Conservation (phyloP, 1,140 invertebrate genomes). For the Liolophura sinensis region DNA sequence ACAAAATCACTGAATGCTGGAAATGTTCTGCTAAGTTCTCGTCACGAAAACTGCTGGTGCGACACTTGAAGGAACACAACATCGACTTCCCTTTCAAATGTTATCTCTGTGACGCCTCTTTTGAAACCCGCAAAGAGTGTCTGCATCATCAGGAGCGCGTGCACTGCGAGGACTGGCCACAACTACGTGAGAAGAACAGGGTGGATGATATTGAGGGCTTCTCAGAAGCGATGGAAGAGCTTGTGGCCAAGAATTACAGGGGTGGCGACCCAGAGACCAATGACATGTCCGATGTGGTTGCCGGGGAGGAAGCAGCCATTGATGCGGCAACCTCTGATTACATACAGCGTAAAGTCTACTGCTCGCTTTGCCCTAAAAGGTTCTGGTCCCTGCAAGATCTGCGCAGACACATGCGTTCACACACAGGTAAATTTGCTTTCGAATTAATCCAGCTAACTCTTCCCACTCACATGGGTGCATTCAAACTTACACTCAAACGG, state of each 20-base stretch:
- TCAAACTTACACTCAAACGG: background rate
- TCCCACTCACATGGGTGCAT: background rate
- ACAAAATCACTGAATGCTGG: constrained; percentile 51
- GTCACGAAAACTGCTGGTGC: constrained; percentile 43
- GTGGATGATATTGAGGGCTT: constrained; percentile 41
- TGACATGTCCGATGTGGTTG: constrained; percentile 63
- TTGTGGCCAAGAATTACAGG: constrained; percentile 42
- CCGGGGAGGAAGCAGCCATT: constrained; percentile 56
- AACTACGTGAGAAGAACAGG: constrained; percentile 48
- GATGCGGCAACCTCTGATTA: constrained; percentile 72
- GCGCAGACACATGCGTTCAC: constrained; percentile 80
- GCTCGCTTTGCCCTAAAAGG: constrained; percentile 80
- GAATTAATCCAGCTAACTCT: background rate
- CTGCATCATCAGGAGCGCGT: constrained; percentile 76
- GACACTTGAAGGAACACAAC: constrained; percentile 52
- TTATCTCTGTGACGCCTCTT: constrained; percentile 87
- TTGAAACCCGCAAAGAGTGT: constrained; percentile 75
- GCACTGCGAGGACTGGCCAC: constrained; percentile 65
- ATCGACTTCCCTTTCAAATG: constrained; percentile 85
- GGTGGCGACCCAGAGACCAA: constrained; percentile 12
- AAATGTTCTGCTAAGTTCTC: constrained; percentile 43
- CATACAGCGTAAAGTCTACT: constrained; percentile 79
- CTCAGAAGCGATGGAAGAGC: constrained; percentile 41
- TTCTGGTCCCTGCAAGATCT: constrained; percentile 94
- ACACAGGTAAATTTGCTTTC: constrained; percentile 42